A percentile compares a stretch with the other conserved stretches of the same genome.
Evolutionary conservation across 2,797 vertebrate species (phyloP).

Genomic region (Sylvilagus floridanus): DNA sequence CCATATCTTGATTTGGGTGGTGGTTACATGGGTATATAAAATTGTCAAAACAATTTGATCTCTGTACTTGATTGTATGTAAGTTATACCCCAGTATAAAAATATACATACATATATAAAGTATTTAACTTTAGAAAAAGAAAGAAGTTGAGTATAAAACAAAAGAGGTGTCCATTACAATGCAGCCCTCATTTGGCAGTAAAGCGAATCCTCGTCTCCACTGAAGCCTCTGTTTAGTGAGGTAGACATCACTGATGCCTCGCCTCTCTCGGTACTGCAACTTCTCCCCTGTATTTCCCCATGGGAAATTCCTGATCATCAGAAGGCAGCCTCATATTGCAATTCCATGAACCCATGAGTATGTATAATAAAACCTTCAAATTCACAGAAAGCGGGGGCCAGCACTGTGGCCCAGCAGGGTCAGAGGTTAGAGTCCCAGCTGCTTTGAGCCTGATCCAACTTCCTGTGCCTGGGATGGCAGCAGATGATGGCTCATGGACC

Average conservation of each 20-base stretch:
- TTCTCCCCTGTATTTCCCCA: background rate
- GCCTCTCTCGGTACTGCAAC: background rate
- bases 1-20: background rate
- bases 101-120: background rate
- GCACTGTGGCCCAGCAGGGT: too few relatives aligned
- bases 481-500: too few relatives aligned
- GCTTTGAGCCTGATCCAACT: too few relatives aligned
- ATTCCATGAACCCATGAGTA: background rate
- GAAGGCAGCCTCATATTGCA: background rate
- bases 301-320: background rate
- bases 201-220: background rate
- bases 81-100: background rate
- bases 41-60: constrained; percentile 23
- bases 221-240: background rate
- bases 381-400: background rate
- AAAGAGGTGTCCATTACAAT: background rate
- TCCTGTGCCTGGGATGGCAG: too few relatives aligned
- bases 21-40: background rate
- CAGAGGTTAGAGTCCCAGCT: too few relatives aligned
- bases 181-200: background rate
- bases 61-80: background rate
- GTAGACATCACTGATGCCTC: background rate
- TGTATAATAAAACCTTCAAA: background rate
- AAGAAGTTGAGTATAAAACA: background rate
- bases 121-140: background rate